phyloP scores from a whole-genome alignment of 2,888 invertebrate genomes.

The Parnassius mnemosyne region DNA sequence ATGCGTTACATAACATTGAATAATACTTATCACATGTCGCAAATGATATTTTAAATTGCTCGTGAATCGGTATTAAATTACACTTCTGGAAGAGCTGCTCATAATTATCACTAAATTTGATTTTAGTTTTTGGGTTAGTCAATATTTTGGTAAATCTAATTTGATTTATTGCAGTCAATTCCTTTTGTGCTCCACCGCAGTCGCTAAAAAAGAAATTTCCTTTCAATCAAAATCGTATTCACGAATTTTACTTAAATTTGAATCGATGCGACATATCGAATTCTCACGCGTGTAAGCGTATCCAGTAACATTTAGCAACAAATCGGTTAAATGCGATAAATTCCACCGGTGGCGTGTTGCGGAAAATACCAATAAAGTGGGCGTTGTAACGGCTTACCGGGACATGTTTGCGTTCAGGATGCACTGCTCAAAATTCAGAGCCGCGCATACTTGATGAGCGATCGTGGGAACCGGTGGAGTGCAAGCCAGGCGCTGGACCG shows the following conservation, averaged over 20 bases:
- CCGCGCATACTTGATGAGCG: slow-evolving; percentile 56
- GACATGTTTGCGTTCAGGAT: slow-evolving; percentile 46
- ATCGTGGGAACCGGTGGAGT: slow-evolving; percentile 46
- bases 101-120: no score
- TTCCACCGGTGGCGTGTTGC: slow-evolving; percentile 20
- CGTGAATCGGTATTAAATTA: no score
- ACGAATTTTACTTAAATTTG: not conserved
- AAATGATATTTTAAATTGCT: no score
- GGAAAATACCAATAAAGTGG: slow-evolving; percentile 39
- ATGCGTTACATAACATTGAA: no score
- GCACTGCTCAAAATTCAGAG: slow-evolving; percentile 50
- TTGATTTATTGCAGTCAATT: no score
- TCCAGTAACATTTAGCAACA: slow-evolving; percentile 17
- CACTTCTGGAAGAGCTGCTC: no score
- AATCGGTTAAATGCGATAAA: slow-evolving; percentile 31
- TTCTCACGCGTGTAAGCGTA: slow-evolving; percentile 14
- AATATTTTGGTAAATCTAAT: no score
- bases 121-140: no score
- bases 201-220: no score
- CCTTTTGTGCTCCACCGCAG: no score
- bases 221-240: no score
- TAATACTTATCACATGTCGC: no score
- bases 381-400: slow-evolving; percentile 48
- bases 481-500: slow-evolving; percentile 2
- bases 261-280: slow-evolving; percentile 10